Evolutionary conservation across 2,797 vertebrate genomes (phyloP), one percentile per base, ranked within the genome.

Genomic region (Mus caroli): DNA sequence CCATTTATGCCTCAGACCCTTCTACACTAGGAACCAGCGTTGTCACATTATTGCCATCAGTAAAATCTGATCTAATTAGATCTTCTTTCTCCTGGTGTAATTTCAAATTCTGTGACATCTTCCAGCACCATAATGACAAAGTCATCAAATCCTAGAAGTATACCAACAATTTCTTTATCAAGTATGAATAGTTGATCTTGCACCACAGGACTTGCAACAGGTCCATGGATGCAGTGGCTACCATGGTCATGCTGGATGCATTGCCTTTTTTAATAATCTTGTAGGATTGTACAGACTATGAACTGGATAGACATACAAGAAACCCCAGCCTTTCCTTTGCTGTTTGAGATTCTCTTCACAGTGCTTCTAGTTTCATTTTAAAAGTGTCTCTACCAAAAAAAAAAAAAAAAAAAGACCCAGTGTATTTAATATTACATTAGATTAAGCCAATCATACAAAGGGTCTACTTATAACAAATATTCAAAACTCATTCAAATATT

Each of bases 401-500:
- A 14, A 34, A 19, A 14, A 34, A n/a, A 82, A 60, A 69, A 75
- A 50, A 77, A 89, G 62, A 2, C 15, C 3, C 15, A 5, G 24
- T 94, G 0, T n/a, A 58, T 90, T 94, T 90, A 96, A 24, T 92
- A 86, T 96, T 97, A 95, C 83, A 43, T 96, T 95, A 87, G 11
- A 89, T 86, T 96, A 91, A 52, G 67, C 87, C 93, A 67, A 96
- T 90, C 88, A 76, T 95, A 40, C 54, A 96, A 12, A 93, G 88
- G 73, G 31, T 94, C 95, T 97, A 96, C 78, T 82, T 62, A 77
- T 95, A 95, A 95, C 52, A 97, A 2, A 84, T 96, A 94, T 64
- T 96, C 86, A 96, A 64, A 97, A 96, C 75, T 96, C 83, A 95
- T 80, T 93, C 77, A 95, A 85, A 96, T 71, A 56, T 92, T 89